Percentiles rank a stretch among this genome's conserved stretches.
phyloP scores from a whole-genome alignment of 1,140 invertebrate species.

The Eueides isabella region DNA sequence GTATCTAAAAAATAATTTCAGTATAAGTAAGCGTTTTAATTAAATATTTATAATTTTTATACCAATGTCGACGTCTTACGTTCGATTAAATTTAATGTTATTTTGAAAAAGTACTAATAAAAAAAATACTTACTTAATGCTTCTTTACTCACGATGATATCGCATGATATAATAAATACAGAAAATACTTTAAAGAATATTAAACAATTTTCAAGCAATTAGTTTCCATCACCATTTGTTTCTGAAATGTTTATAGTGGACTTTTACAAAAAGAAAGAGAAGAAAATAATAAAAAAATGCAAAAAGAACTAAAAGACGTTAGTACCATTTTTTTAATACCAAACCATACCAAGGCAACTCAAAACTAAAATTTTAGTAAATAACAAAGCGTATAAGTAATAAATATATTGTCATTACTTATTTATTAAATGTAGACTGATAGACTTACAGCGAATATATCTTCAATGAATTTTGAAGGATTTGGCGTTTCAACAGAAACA shows the following conservation, averaged over 20 bases:
- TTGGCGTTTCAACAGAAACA: slow-evolving; percentile 66
- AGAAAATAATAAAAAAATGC: not conserved
- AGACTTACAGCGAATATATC: slow-evolving; percentile 75
- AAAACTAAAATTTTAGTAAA: not conserved
- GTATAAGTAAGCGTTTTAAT: not conserved
- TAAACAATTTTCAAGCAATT: not conserved
- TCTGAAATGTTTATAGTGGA: not conserved
- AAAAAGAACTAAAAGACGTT: not conserved
- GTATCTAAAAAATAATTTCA: slow-evolving; percentile 55
- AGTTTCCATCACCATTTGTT: not conserved
- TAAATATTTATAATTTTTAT: not conserved
- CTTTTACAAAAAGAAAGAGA: not conserved
- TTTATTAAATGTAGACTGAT: slow-evolving; percentile 5
- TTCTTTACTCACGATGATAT: no score
- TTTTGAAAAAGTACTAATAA: no score
- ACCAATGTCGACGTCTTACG: slow-evolving; percentile 17
- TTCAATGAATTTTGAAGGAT: slow-evolving; percentile 65
- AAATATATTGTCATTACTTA: not conserved
- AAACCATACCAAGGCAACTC: no score
- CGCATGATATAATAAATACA: not conserved
- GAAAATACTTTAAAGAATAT: not conserved
- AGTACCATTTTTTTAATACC: no score
- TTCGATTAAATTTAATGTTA: not conserved
- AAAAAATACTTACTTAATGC: no score
- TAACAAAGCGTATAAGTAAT: not conserved